These are phyloP conservation scores for Anthopleura xanthogrammica DNA, from an alignment of 92 coral and sea anemone species.

Conservation along the genomic window DNA sequence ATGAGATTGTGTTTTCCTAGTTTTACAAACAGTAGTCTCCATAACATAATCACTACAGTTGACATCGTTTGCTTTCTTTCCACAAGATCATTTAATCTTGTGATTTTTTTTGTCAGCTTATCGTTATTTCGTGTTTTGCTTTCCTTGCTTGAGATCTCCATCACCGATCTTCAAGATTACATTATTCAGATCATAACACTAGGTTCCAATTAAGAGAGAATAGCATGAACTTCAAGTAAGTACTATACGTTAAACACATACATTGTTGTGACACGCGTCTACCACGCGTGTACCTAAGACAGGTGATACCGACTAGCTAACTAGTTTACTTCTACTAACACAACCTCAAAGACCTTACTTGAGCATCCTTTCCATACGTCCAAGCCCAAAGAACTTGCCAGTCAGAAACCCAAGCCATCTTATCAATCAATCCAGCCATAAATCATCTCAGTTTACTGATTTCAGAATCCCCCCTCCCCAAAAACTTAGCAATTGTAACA, in stretches of 20 bases:
- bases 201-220: slow-evolving; percentile 79
- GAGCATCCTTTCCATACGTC: slow-evolving; percentile 4
- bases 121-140: slow-evolving; percentile 29
- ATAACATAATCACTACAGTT: background rate
- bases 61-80: background rate
- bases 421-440: background rate
- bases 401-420: background rate
- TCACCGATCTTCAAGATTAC: slow-evolving; percentile 61
- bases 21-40: background rate
- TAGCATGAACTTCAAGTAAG: slow-evolving; percentile 69
- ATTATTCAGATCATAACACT: slow-evolving; percentile 62
- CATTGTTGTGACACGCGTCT: slow-evolving; percentile 90
- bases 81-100: slow-evolving; percentile 9
- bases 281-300: slow-evolving; percentile 66
- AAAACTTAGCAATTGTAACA: background rate
- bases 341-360: background rate
- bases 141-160: slow-evolving; percentile 22
- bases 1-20: background rate
- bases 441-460: background rate
- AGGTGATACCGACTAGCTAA: slow-evolving; percentile 59
- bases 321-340: slow-evolving; percentile 12
- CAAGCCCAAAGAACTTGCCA: background rate
- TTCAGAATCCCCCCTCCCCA: no score
- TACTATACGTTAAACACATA: slow-evolving; percentile 59
- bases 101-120: background rate